These are phyloP conservation scores for Drosophila macrospina DNA, from an alignment of 2,888 invertebrate genomes.

Conservation along the genomic window DNA sequence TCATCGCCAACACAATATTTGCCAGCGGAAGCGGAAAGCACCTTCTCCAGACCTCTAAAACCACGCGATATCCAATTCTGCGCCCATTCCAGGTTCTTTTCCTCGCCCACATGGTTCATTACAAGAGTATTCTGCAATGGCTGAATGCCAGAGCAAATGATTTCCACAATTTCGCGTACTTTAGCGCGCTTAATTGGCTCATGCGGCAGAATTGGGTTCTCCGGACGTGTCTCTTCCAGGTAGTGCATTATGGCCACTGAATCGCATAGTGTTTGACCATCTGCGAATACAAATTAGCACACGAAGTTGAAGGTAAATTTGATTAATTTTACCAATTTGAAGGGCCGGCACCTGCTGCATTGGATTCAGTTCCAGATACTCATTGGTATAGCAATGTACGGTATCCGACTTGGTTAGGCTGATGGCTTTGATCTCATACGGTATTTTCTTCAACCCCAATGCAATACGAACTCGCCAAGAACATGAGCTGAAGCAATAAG, in stretches of 20 bases:
- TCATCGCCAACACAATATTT: slow-evolving; percentile 97
- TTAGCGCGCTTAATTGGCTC: slow-evolving; percentile 94
- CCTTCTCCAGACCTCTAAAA: slow-evolving; percentile 94
- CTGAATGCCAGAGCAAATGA: slow-evolving; percentile 97
- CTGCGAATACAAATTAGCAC: slow-evolving; percentile 82
- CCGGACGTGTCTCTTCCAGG: slow-evolving; percentile 95
- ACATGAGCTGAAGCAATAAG: slow-evolving; percentile 7
- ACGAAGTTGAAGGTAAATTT: fast-evolving
- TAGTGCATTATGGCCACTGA: slow-evolving; percentile 97
- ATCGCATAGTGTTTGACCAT: slow-evolving; percentile 90
- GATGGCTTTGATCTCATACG: slow-evolving; percentile 95
- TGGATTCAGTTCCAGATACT: slow-evolving; percentile 94
- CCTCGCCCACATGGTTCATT: slow-evolving; percentile 93
- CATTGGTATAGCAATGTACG: slow-evolving; percentile 92
- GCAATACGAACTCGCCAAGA: slow-evolving; percentile 12
- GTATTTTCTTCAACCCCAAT: slow-evolving; percentile 91
- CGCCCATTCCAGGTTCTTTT: slow-evolving; percentile 95
- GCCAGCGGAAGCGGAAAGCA: slow-evolving; percentile 92
- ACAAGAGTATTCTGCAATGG: slow-evolving; percentile 97
- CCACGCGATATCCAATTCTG: slow-evolving; percentile 96
- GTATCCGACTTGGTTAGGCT: slow-evolving; percentile 93
- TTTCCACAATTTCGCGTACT: slow-evolving; percentile 96
- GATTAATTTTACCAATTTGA: slow-evolving; percentile 88
- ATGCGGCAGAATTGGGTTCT: slow-evolving; percentile 93
- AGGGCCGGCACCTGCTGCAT: slow-evolving; percentile 97